These are phyloP conservation scores for Mungos mungo DNA, from an alignment of 2,113 vertebrate genomes.

Conservation along the genomic window DNA sequence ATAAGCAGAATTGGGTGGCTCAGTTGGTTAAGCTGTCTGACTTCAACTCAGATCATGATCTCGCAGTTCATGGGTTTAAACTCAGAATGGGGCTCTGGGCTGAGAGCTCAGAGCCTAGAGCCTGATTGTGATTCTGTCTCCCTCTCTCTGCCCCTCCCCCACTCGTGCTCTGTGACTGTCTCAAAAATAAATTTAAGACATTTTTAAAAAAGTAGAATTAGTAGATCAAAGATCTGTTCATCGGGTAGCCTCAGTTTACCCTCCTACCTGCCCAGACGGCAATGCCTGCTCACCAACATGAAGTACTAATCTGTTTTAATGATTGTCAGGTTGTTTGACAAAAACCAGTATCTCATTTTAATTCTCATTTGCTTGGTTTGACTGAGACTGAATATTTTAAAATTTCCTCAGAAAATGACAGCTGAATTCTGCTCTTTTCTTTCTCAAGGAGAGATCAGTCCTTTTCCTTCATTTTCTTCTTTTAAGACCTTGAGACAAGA, in stretches of 20 bases:
- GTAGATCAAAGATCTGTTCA: background rate
- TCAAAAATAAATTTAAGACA: background rate
- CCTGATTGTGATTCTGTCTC: no score
- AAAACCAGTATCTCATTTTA: background rate
- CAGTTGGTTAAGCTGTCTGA: no score
- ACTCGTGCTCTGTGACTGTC: no score
- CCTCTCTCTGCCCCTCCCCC: no score
- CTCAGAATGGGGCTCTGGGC: no score
- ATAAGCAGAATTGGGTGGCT: no score
- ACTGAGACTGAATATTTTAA: background rate
- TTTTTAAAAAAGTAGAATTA: constrained; percentile 21
- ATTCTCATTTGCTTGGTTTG: constrained; percentile 13
- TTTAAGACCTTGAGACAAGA: background rate
- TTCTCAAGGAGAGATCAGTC: background rate
- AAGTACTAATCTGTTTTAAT: background rate
- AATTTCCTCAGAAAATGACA: constrained; percentile 8
- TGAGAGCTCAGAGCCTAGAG: no score
- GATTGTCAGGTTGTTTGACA: background rate
- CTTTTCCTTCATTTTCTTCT: background rate
- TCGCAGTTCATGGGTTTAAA: no score
- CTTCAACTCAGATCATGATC: no score
- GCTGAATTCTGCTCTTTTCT: background rate
- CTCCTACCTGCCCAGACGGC: background rate
- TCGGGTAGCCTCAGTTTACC: background rate
- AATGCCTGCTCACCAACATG: background rate